Base-by-base conservation (phyloP, 2,888 invertebrate species). In the Napeogenes inachia region DNA sequence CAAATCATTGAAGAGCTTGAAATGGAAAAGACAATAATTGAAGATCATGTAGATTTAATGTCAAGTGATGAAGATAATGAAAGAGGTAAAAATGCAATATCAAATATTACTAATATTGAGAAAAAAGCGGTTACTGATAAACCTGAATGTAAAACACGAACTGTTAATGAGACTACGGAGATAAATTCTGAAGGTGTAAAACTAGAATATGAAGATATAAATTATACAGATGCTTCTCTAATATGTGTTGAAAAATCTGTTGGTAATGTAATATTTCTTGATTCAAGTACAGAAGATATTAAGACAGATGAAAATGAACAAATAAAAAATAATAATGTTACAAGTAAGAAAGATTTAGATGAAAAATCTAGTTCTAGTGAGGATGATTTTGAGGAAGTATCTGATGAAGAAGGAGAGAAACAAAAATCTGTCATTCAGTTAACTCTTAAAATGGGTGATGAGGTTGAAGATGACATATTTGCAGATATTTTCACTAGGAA, bases 401-500 rank as follows among this genome's bases (percentile, higher is more conserved):
- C 82, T 58, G 91, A 92, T 75, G 84, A 73, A 65, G 80, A 79
- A 68, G 71, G 63, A 38, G 70, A 76, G 66, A 10, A 61, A 45
- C 70, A 73, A 13, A 85, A 91, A 74, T 82, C 92, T 63, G 72
- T 84, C 64, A 81, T 93, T 35, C 82, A 93, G 75, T 74, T 92
- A 50, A 82, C 85, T 54, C 78, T 92, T 62, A 76, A 83, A 65
- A 70, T 90, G 60, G 75, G 81, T 69, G 71, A 74, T 30, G 73
- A 75, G 57, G 76, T 81, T 8, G 80, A 76, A 45, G 92, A 95
- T 73, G 94, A 95, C 81, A 89, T 95, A 63, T 95, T 95, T 85
- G 93, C 93, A n/a, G 95, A 95, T 84, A 80, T 95, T 63, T 95
- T 95, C 79, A 70, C 68, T 42, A 59, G 67, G 35, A 70, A 65